These are phyloP conservation scores for Mastacembelus armatus DNA, from an alignment of 2,797 vertebrate species.

Conservation along the genomic window DNA sequence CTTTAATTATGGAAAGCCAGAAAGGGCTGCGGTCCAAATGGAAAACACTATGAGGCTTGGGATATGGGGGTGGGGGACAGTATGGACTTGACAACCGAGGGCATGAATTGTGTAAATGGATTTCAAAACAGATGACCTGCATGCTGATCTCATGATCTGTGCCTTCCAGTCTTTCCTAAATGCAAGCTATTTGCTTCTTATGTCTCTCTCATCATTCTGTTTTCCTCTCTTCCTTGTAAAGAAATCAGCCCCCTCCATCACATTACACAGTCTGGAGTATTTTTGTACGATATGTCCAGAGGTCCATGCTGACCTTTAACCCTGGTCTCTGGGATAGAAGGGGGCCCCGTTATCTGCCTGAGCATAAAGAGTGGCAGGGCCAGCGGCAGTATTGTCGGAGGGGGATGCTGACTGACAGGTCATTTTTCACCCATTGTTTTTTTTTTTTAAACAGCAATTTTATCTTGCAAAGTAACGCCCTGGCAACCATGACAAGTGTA, in stretches of 20 bases:
- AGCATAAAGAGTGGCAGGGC: conserved; percentile 81
- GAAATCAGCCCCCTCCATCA: conserved; percentile 63
- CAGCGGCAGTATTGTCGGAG: conserved; percentile 79
- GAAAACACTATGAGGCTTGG: conserved; percentile 54
- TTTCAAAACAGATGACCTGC: conserved; percentile 91
- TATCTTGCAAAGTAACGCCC: conserved; percentile 79
- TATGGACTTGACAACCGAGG: conserved; percentile 75
- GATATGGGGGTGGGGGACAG: conserved; percentile 33
- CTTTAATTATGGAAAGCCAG: conserved; percentile 76
- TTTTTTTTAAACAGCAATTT: conserved; percentile 76
- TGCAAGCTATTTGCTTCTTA: conserved; percentile 73
- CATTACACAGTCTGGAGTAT: conserved; percentile 79
- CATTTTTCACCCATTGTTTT: conserved; percentile 81
- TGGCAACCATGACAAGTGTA: conserved; percentile 76
- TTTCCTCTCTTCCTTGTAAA: conserved; percentile 61
- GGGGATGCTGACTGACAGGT: conserved; percentile 74
- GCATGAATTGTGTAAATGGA: conserved; percentile 83
- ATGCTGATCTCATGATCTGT: conserved; percentile 89
- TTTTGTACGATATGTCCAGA: conserved; percentile 85
- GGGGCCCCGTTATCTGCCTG: conserved; percentile 79
- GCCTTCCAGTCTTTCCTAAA: conserved; percentile 77
- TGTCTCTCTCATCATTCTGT: conserved; percentile 61
- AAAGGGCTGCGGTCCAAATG: conserved; percentile 49
- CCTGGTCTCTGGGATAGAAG: conserved; percentile 81
- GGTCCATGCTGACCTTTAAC: conserved; percentile 88